phyloP scores from a whole-genome alignment of 2,113 vertebrate genomes.

The Toxotes jaculatrix region DNA sequence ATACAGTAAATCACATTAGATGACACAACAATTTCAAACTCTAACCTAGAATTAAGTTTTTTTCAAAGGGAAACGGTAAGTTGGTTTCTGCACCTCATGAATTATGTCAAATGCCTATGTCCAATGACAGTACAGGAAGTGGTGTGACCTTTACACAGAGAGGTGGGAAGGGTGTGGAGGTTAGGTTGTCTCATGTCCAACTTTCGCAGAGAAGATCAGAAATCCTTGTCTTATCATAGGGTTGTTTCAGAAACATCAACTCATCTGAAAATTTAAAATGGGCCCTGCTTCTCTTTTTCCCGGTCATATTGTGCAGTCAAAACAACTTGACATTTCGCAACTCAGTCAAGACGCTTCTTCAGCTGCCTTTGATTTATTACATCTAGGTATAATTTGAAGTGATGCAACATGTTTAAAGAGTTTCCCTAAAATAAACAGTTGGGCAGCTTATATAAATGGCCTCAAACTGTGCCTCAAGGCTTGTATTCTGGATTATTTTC shows the following conservation, averaged over 20 bases:
- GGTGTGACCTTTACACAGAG: no score
- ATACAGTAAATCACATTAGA: neutral
- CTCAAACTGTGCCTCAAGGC: conserved; percentile 59
- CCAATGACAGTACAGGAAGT: no score
- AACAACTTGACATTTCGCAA: neutral
- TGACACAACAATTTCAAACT: neutral
- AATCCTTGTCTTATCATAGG: neutral
- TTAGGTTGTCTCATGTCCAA: no score
- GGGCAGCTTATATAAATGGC: conserved; percentile 42
- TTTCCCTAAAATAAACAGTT: conserved; percentile 50
- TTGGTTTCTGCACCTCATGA: neutral
- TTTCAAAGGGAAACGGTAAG: no score
- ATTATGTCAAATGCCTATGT: neutral
- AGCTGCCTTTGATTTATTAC: conserved; percentile 42
- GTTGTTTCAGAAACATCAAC: neutral
- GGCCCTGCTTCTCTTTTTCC: neutral
- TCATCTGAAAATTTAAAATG: conserved; percentile 2
- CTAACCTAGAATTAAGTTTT: neutral
- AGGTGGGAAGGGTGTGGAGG: no score
- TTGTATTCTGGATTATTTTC: conserved; percentile 52
- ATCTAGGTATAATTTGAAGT: conserved; percentile 41
- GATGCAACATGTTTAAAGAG: conserved; percentile 59
- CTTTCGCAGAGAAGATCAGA: no score
- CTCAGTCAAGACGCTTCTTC: conserved; percentile 5
- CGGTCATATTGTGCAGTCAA: conserved; percentile 9